Evolutionary conservation across 92 coral and sea anemone genomes (phyloP).

Genomic region (Montipora capitata): DNA sequence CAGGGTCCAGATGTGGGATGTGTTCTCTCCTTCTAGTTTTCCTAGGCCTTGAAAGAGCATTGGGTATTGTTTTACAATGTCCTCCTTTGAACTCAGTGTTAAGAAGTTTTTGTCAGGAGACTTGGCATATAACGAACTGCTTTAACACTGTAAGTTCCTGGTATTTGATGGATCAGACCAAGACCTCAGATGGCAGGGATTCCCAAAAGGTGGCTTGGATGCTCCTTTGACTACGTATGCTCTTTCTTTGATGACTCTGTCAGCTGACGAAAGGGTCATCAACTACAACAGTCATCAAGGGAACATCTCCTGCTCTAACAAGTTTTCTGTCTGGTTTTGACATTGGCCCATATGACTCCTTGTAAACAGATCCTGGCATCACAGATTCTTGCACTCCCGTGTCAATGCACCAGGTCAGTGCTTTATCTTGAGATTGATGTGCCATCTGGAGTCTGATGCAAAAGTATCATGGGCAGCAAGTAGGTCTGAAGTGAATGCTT

Average conservation of each 20-base stretch:
- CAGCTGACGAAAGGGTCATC: slow-evolving; percentile 16
- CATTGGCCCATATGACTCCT: slow-evolving; percentile 38
- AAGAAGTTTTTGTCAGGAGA: too few species aligned
- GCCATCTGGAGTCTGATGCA: slow-evolving; percentile 29
- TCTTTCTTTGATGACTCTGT: slow-evolving; percentile 42
- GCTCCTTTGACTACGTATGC: slow-evolving; percentile 64
- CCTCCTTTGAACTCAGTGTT: too few species aligned
- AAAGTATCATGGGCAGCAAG: too few species aligned
- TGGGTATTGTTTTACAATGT: slow-evolving; percentile 62
- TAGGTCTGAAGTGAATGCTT: too few species aligned
- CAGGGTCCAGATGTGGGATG: too few species aligned
- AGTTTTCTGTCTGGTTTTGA: slow-evolving; percentile 57
- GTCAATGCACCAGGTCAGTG: slow-evolving; percentile 59
- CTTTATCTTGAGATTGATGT: slow-evolving; percentile 28
- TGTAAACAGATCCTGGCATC: slow-evolving; percentile 52
- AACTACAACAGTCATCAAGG: slow-evolving; percentile 41
- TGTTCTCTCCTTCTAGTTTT: slow-evolving; percentile 53
- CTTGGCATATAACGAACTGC: slow-evolving; percentile 12
- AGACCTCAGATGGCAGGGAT: slow-evolving; percentile 63
- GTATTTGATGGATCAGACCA: slow-evolving; percentile 40
- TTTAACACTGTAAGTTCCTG: slow-evolving; percentile 22
- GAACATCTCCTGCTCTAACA: slow-evolving; percentile 72
- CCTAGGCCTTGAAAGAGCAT: slow-evolving; percentile 69
- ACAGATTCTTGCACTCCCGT: slow-evolving; percentile 80
- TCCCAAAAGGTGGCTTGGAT: slow-evolving; percentile 55